Percentiles rank a stretch among this genome's conserved stretches.
phyloP scores from a whole-genome alignment of 2,888 invertebrate genomes.

The Brachylomia viminalis region DNA sequence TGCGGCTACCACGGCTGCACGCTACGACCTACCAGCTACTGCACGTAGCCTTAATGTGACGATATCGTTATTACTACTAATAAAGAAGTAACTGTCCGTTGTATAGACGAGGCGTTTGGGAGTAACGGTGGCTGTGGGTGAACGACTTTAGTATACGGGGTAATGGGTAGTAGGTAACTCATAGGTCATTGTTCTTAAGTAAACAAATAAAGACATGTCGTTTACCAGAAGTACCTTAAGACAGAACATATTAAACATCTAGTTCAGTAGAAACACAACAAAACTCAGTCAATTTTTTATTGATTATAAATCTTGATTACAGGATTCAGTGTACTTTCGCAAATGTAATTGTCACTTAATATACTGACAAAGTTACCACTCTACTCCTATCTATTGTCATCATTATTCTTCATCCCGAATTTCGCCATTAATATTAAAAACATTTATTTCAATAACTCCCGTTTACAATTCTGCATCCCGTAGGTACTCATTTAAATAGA shows the following conservation, averaged over 20 bases:
- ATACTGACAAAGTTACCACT: not conserved
- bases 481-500: conserved; percentile 44
- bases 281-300: not conserved
- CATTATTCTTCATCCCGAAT: conserved; percentile 6
- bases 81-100: conserved; percentile 22
- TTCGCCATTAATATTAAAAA: conserved; percentile 28
- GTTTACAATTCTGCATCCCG: conserved; percentile 45
- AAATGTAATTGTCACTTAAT: not conserved
- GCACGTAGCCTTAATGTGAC: conserved; percentile 36
- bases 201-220: not conserved
- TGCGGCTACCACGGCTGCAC: conserved; percentile 40
- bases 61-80: conserved; percentile 43
- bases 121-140: conserved; percentile 12
- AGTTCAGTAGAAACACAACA: too few relatives aligned
- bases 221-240: not conserved
- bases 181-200: not conserved
- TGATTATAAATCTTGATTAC: not conserved
- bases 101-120: conserved; percentile 7
- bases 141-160: conserved; percentile 5
- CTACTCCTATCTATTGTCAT: not conserved
- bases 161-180: conserved; percentile 10
- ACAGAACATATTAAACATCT: not conserved
- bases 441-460: conserved; percentile 45
- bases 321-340: not conserved
- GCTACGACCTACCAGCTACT: conserved; percentile 18